Evolutionary conservation across 2,888 invertebrate species (phyloP), one percentile per base, ranked within the genome.

Genomic region (Leucophenga montana): DNA sequence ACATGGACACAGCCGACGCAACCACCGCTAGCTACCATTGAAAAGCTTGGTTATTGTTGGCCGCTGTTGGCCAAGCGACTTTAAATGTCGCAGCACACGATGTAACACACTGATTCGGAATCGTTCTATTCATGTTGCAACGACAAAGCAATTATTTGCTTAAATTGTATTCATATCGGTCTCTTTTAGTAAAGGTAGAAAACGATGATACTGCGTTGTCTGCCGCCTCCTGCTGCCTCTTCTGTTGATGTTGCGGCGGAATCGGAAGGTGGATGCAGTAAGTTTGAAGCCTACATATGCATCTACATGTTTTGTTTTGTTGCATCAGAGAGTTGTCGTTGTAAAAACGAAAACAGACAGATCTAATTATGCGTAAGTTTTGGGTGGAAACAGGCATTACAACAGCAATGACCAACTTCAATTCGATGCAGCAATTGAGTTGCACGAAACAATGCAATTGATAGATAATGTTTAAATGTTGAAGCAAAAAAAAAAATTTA

Each of bases 311-410:
- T 27, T 27, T 59, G 8, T 62, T 73, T 73, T 68, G 68, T 11
- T 39, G 39, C 39, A 27, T 27, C 27, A 27, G 27, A 11, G 39
- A 5, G 39, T 39, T 39, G 39, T 39, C 39, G 39, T 39, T 39
- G 39, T 39, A 39, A 39, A 39, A 39, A 11, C 4, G 1, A 22
- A 39, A 61, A 71, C 71, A 71, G 71, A 59, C 74, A 73, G 75
- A 74, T 83, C 81, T 81, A 82, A 81, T 81, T 81, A 81, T 81
- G 81, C 81, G 81, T 81, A 71, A 71, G 75, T 79, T 59, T 39
- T 50, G n/a, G 59, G 20, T 18, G 18, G 16, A 50, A 18, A 50
- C 50, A 50, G 18, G 64, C 39, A 39, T 5, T 1, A 39, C 27
- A 39, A 22, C n/a, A 13, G n/a, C 54, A 18, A 54, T 22, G 11